Base-by-base conservation (phyloP, 2,888 invertebrate genomes). In the Melinopterus prodromus region DNA sequence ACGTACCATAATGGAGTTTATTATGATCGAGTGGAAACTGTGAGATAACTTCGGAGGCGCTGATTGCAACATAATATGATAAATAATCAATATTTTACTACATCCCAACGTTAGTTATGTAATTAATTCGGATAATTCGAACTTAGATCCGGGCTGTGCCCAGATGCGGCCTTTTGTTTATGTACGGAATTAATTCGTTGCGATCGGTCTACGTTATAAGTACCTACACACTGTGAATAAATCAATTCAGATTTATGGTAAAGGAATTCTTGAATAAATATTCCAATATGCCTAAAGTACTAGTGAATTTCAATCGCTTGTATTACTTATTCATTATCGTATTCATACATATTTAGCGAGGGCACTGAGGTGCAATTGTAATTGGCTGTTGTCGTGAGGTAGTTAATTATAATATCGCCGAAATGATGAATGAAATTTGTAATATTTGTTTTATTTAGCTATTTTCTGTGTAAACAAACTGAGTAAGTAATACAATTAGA, bases 171-270 rank as follows among this genome's bases (percentile, higher is more conserved):
- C 26, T 53, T 53, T 53, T 53, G 12, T 53, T 53, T 53, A 53
- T 12, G 53, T 53, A 6, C 53, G 5, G 53, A 53, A 53, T 53
- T 53, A 53, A 53, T 53, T 53, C 3, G 26, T 26, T 26, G 26
- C 26, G 26, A 53, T 53, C 53, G 7, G 12, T 53, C 9, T 53
- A 53, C 1, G 53, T 53, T 53, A 74, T n/a, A 74, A 35, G 35
- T 71, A 16, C 37, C 35, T 74, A 74, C 74, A 74, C 74, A 35
- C 74, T 15, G 12, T 9, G 35, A n/a, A n/a, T 37, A 74, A 74
- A 74, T 74, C 74, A 37, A 74, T 74, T 35, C 74, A 37, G 37
- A 74, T 74, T 74, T 74, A 74, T 74, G 74, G 35, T 74, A 74
- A 35, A 35, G 36, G 35, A 15, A 71, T 71, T 71, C 71, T 71